These are phyloP conservation scores for Nephrotoma appendiculata DNA, from an alignment of 2,888 invertebrate genomes.

Conservation along the genomic window DNA sequence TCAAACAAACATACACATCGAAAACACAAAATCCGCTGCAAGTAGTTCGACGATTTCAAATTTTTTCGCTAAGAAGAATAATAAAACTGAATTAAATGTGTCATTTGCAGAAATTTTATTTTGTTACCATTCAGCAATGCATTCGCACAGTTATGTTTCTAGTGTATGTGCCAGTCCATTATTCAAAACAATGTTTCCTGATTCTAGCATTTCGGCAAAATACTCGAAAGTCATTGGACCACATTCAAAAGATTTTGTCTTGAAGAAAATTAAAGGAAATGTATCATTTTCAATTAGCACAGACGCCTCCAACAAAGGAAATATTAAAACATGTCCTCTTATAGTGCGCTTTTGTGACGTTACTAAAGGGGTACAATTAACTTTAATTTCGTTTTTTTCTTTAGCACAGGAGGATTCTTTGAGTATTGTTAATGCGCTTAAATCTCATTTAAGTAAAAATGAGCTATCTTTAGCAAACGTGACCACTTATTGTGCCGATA, in stretches of 20 bases:
- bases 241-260: not conserved
- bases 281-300: not conserved
- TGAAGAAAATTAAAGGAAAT: not conserved
- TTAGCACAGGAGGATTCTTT: not conserved
- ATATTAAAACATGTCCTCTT: not conserved
- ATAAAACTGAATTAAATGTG: not conserved
- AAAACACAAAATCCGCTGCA: not conserved
- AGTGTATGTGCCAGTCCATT: not conserved
- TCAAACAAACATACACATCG: too few relatives aligned
- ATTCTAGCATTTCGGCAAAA: not conserved
- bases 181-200: not conserved
- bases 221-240: not conserved
- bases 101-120: not conserved
- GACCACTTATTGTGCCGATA: too few relatives aligned
- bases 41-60: not conserved
- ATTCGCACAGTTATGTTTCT: not conserved
- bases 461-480: too few relatives aligned
- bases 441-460: too few relatives aligned
- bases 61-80: not conserved
- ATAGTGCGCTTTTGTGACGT: not conserved
- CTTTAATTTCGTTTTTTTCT: not conserved
- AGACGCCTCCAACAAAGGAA: not conserved
- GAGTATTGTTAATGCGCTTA: too few relatives aligned
- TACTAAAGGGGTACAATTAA: not conserved
- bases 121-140: not conserved